Evolutionary conservation across 1,140 invertebrate genomes (phyloP).

Genomic region (Anastatus disparis): DNA sequence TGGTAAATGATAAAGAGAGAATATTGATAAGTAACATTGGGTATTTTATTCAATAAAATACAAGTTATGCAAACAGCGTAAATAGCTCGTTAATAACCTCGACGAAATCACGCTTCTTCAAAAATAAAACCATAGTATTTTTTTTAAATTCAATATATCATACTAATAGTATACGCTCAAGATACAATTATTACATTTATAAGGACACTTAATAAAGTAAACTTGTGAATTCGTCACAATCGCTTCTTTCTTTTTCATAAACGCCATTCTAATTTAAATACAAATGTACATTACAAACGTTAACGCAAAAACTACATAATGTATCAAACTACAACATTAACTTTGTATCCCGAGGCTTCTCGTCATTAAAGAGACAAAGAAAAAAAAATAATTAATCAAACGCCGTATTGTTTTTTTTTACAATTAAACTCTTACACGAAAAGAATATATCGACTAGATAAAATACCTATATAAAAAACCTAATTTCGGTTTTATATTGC

Average conservation of each 20-base stretch:
- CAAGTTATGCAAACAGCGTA: slow-evolving; percentile 19
- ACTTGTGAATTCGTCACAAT: neutral
- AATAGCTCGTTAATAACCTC: slow-evolving; percentile 34
- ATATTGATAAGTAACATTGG: slow-evolving; percentile 13
- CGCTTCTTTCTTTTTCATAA: neutral
- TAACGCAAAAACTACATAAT: slow-evolving; percentile 4
- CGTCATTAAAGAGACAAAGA: neutral
- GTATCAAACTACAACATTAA: neutral
- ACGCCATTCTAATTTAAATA: neutral
- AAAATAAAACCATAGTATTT: slow-evolving; percentile 11
- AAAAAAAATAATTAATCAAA: slow-evolving; percentile 4
- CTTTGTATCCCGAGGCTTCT: slow-evolving; percentile 1
- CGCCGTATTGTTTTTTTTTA: slow-evolving; percentile 18
- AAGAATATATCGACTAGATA: slow-evolving; percentile 52
- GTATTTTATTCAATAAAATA: slow-evolving; percentile 34
- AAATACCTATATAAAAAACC: slow-evolving; percentile 44
- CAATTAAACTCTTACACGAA: slow-evolving; percentile 5
- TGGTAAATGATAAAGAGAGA: neutral
- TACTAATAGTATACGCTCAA: slow-evolving; percentile 7
- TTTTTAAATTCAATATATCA: neutral
- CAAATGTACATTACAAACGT: slow-evolving; percentile 29
- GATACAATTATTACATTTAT: slow-evolving; percentile 21
- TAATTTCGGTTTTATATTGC: slow-evolving; percentile 36
- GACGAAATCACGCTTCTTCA: slow-evolving; percentile 21
- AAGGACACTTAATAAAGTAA: neutral